Evolutionary conservation across 2,888 invertebrate species (phyloP).

Genomic region (Andrena chrysosceles): DNA sequence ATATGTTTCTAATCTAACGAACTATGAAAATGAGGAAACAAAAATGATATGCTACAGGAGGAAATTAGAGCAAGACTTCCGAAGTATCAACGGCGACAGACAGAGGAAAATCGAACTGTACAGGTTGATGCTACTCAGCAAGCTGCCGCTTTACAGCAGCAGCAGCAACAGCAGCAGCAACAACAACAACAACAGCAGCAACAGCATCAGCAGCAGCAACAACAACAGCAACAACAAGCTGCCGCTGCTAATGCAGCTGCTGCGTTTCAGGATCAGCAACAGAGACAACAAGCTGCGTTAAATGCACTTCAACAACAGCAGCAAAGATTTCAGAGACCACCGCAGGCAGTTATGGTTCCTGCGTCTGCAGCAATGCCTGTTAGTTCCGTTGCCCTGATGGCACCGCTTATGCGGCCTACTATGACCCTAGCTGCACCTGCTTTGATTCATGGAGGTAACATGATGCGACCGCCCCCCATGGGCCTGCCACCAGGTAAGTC

Average conservation of each 20-base stretch:
- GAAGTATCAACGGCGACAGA: constrained; percentile 88
- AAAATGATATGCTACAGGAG: constrained; percentile 86
- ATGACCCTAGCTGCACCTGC: constrained; percentile 86
- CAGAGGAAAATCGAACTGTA: constrained; percentile 82
- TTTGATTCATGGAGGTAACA: constrained; percentile 87
- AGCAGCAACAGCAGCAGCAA: constrained; percentile 69
- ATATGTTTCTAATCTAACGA: neutral
- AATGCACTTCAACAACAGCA: constrained; percentile 85
- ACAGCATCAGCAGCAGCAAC: constrained; percentile 79
- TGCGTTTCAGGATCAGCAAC: constrained; percentile 83
- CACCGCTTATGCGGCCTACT: constrained; percentile 86
- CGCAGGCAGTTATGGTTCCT: constrained; percentile 85
- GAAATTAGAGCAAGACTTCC: constrained; percentile 91
- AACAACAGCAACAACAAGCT: constrained; percentile 79
- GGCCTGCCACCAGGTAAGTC: constrained; percentile 89
- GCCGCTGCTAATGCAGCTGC: constrained; percentile 85
- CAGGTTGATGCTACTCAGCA: constrained; percentile 73
- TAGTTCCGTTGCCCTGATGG: constrained; percentile 86
- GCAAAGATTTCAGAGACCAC: constrained; percentile 85
- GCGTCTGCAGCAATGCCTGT: constrained; percentile 85
- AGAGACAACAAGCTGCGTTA: constrained; percentile 84
- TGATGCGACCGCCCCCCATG: constrained; percentile 89
- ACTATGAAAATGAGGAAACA: neutral
- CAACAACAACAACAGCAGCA: constrained; percentile 65
- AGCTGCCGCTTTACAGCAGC: constrained; percentile 79